Base-by-base conservation (phyloP, 2,797 vertebrate species). In the Cottoperca gobio region DNA sequence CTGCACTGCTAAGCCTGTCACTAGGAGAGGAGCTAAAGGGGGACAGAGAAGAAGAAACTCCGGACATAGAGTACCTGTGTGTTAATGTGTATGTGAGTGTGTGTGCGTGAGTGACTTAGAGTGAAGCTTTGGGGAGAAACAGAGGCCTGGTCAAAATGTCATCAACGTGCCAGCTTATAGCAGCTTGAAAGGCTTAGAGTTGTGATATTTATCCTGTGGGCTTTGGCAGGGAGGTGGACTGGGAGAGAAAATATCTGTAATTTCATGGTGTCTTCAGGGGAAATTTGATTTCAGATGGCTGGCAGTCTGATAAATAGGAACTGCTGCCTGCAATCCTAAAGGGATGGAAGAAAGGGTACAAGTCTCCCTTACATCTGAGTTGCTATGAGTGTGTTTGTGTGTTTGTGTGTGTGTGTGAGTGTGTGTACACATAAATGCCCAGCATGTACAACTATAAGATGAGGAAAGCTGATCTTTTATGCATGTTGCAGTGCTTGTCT, bases 181-280 rank as follows among this genome's bases (percentile, higher is more conserved):
- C 90, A 91, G 92, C 92, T 94, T 94, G 92, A 93, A 93, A 93
- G 93, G 93, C 94, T 95, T 94, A 93, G 91, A 95, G 91, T 93
- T 93, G 92, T 93, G 93, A 94, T 94, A 95, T 95, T 94, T 94
- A 93, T 95, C 93, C 93, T 89, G 88, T 92, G 93, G 94, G 94
- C 92, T 94, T 94, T 90, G 89, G 90, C 82, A 85, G 84, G 65
- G 83, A 89, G 86, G 86, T 87, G 88, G 86, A 90, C 83, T 88
- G 88, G 88, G 91, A 92, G 88, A 93, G 91, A 91, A 91, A 93
- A 93, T 94, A 94, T 93, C 90, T 94, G 94, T 95, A 95, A 95
- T 95, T 95, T 95, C 94, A 95, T 89, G 91, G 93, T 94, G 92
- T 94, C 94, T 95, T 95, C 93, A 86, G 94, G 95, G 94, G 91